Percentiles rank a stretch among this genome's conserved stretches.
Conservation (phyloP, 2,113 vertebrate species). For the Saccopteryx bilineata region DNA sequence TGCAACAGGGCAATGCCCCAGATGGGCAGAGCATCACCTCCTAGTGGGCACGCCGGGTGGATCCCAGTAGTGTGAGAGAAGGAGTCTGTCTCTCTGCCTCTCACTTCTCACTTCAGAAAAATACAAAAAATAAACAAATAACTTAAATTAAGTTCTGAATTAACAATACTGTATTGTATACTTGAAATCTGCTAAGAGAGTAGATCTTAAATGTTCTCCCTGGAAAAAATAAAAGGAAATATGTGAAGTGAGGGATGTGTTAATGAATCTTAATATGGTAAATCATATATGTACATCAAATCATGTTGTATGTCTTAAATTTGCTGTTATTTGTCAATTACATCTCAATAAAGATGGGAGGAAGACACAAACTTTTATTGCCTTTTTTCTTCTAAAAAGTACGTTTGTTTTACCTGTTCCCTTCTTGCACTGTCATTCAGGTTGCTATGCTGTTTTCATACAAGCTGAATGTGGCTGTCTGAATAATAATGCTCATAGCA, state of each 20-base stretch:
- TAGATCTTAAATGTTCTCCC: not conserved
- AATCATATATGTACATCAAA: not conserved
- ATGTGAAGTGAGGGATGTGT: not conserved
- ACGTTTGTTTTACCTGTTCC: not conserved
- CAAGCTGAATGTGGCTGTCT: constrained; percentile 68
- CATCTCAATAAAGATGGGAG: not conserved
- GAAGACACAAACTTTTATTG: not conserved
- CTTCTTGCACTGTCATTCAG: constrained; percentile 43
- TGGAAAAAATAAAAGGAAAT: not conserved
- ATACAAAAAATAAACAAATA: too few species aligned
- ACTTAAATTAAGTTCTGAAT: not conserved
- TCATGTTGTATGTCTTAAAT: not conserved
- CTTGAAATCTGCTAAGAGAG: not conserved
- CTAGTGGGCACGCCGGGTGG: too few species aligned
- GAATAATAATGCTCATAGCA: constrained; percentile 75
- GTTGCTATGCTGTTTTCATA: constrained; percentile 58
- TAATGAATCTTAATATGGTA: not conserved
- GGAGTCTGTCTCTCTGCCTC: too few species aligned
- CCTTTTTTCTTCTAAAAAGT: constrained; percentile 42
- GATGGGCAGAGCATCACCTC: too few species aligned
- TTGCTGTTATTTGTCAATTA: constrained; percentile 20
- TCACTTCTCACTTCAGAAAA: too few species aligned
- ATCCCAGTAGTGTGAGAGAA: too few species aligned
- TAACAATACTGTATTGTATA: not conserved
- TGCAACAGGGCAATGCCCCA: too few species aligned